phyloP scores from a whole-genome alignment of 2,888 invertebrate genomes.

The Catocala sponsa region DNA sequence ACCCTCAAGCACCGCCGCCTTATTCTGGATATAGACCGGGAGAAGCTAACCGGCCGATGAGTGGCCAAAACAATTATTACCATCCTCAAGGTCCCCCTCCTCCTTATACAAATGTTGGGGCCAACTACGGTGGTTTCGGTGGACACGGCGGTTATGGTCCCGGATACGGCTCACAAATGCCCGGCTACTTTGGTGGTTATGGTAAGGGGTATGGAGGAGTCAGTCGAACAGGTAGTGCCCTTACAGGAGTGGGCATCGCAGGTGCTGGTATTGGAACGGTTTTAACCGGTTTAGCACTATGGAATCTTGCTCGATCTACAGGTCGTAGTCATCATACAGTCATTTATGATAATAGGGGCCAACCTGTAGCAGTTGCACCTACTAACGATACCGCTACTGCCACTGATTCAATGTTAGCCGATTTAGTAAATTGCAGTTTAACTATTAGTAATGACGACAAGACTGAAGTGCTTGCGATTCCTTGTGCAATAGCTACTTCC shows the following conservation, averaged over 20 bases:
- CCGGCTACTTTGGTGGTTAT: constrained; percentile 80
- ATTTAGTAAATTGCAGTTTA: constrained; percentile 81
- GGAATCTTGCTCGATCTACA: constrained; percentile 84
- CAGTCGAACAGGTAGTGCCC: constrained; percentile 70
- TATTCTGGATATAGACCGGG: constrained; percentile 57
- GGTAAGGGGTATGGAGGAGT: constrained; percentile 72
- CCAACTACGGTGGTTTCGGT: constrained; percentile 53
- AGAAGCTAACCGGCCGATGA: constrained; percentile 34
- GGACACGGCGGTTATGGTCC: constrained; percentile 66
- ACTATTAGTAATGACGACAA: constrained; percentile 75
- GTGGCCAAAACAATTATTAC: constrained; percentile 61
- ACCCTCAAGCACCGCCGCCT: constrained; percentile 63
- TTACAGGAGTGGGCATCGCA: constrained; percentile 80
- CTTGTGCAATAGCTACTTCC: constrained; percentile 84
- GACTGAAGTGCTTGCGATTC: constrained; percentile 82
- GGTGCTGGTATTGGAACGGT: constrained; percentile 84
- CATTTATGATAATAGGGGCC: constrained; percentile 82
- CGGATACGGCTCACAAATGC: constrained; percentile 70
- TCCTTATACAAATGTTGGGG: constrained; percentile 66
- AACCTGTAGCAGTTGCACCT: constrained; percentile 80
- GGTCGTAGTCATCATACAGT: constrained; percentile 79
- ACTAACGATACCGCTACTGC: constrained; percentile 67
- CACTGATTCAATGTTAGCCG: constrained; percentile 75
- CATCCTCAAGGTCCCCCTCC: constrained; percentile 76
- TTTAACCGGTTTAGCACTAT: constrained; percentile 82